Percentiles rank a stretch among this genome's conserved stretches.
Evolutionary conservation across 2,113 vertebrate genomes (phyloP).

Genomic region (Laterallus jamaicensis): DNA sequence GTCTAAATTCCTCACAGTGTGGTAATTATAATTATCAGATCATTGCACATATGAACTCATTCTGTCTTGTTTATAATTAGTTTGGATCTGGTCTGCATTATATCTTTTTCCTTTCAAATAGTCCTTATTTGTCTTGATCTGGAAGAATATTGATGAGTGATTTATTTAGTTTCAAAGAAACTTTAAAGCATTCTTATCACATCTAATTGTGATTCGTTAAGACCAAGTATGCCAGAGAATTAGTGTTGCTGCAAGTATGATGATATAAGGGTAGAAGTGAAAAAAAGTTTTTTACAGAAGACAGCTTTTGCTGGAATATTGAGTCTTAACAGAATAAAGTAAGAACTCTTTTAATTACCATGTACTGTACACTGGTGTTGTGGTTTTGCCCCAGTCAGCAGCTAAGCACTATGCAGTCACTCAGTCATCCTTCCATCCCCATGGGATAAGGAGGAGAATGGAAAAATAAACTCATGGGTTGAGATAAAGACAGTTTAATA

Average conservation of each 20-base stretch:
- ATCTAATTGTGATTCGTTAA: not conserved
- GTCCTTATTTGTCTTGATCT: not conserved
- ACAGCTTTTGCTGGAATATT: not conserved
- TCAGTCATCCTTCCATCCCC: too few relatives aligned
- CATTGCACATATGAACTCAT: not conserved
- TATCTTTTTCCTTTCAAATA: not conserved
- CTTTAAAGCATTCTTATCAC: not conserved
- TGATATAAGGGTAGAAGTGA: not conserved
- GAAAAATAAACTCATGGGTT: too few relatives aligned
- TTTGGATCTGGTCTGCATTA: not conserved
- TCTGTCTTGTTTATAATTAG: not conserved
- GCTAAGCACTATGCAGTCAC: too few relatives aligned
- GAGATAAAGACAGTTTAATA: too few relatives aligned
- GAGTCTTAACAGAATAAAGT: not conserved
- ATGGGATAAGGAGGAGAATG: too few relatives aligned
- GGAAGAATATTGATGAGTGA: not conserved
- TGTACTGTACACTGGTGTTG: too few relatives aligned
- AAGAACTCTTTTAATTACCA: not conserved
- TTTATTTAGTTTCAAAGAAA: not conserved
- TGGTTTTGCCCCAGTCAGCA: too few relatives aligned
- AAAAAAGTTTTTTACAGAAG: not conserved
- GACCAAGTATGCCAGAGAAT: not conserved
- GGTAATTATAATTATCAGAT: not conserved
- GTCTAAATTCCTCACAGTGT: not conserved
- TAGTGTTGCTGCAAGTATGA: not conserved